Conservation (phyloP, 2,888 invertebrate genomes). For the Acronicta alni region DNA sequence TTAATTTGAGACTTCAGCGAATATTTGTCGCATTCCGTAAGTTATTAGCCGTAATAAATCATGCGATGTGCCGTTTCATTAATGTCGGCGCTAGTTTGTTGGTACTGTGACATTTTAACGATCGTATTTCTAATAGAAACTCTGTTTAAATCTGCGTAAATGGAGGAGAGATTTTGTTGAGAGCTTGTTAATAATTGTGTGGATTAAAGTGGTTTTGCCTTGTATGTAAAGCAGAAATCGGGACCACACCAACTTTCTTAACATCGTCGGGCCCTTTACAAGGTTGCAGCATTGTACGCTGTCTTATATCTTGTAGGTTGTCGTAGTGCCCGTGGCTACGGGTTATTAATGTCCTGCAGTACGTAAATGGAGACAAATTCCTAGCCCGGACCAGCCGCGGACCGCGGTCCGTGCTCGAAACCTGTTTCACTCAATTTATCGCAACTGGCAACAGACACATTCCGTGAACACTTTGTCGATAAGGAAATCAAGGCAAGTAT, state of each 20-base stretch:
- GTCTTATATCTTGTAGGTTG: conserved; percentile 14
- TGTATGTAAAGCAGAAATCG: conserved; percentile 29
- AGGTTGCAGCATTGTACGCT: conserved; percentile 14
- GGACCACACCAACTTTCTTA: conserved; percentile 24
- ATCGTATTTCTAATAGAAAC: conserved; percentile 21
- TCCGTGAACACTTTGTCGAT: conserved; percentile 11
- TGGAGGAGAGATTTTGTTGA: conserved; percentile 5
- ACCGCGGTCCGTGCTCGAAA: conserved; percentile 7
- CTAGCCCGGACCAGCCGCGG: conserved; percentile 1
- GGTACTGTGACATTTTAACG: conserved; percentile 19
- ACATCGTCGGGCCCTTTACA: conserved; percentile 17
- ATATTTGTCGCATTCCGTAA: conserved; percentile 51
- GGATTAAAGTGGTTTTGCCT: conserved; percentile 16
- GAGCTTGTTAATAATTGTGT: neutral
- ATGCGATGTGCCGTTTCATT: conserved; percentile 25
- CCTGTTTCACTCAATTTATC: conserved; percentile 39
- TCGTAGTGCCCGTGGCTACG: conserved; percentile 12
- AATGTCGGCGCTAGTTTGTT: conserved; percentile 35
- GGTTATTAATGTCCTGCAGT: conserved; percentile 35
- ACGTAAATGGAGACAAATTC: conserved; percentile 50
- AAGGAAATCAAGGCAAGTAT: conserved; percentile 6
- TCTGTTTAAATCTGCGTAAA: conserved; percentile 11
- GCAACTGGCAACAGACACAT: conserved; percentile 16
- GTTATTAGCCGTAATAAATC: conserved; percentile 37
- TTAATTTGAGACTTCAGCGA: conserved; percentile 26